These are phyloP conservation scores for Mola mola DNA, from an alignment of 2,113 vertebrate species.

Conservation along the genomic window DNA sequence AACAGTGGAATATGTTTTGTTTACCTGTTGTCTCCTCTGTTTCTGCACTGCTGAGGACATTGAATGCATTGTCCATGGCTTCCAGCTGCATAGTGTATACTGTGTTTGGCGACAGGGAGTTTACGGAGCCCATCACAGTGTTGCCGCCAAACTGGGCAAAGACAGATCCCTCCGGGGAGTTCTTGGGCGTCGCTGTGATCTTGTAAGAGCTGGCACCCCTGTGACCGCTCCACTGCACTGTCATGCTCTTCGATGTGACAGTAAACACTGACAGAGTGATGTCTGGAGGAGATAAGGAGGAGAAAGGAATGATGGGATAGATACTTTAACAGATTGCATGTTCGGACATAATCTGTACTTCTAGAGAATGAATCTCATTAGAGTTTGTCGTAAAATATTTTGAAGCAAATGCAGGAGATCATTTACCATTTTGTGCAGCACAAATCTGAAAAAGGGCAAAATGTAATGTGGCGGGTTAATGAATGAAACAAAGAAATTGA, in stretches of 20 bases:
- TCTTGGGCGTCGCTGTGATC: conserved; percentile 78
- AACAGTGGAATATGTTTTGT: too few species aligned
- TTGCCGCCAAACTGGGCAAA: conserved; percentile 76
- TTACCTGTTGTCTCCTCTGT: conserved; percentile 77
- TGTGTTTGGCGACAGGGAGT: conserved; percentile 81
- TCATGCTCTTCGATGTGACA: conserved; percentile 82
- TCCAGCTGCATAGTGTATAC: conserved; percentile 80
- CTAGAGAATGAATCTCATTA: too few species aligned
- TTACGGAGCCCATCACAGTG: conserved; percentile 79
- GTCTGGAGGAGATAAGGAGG: conserved; percentile 50
- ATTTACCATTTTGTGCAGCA: conserved; percentile 85
- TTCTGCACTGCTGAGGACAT: conserved; percentile 72
- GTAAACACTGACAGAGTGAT: conserved; percentile 78
- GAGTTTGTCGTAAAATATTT: neutral
- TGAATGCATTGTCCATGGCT: conserved; percentile 78
- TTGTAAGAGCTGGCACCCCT: conserved; percentile 81
- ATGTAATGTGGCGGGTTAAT: conserved; percentile 23
- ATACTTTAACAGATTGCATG: neutral
- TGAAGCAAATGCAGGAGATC: neutral
- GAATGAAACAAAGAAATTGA: conserved; percentile 17
- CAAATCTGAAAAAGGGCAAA: conserved; percentile 85
- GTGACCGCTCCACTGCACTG: conserved; percentile 74
- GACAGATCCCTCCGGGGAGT: conserved; percentile 57
- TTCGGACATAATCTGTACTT: too few species aligned
- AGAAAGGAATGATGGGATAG: neutral